Base-by-base conservation (phyloP, 2,888 invertebrate genomes). In the Aleiodes alternator region DNA sequence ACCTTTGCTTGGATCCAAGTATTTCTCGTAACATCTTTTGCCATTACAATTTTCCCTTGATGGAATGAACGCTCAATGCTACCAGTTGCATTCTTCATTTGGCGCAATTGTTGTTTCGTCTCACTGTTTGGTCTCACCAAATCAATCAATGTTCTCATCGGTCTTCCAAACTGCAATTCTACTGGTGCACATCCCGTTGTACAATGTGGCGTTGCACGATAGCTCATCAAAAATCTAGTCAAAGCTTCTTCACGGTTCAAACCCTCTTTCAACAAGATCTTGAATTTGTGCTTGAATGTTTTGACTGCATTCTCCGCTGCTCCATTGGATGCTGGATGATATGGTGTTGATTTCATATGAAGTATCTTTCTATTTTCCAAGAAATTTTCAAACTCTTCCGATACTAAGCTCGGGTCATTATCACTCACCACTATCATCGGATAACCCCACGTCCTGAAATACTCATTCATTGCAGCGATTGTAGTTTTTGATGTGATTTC, bases 261-360 rank as follows among this genome's bases (percentile, higher is more conserved):
- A 14, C 61, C 64, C 4, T 69, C 55, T 23, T 72, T 34, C 1
- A 77, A 23, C 7, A 72, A 38, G n/a, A 68, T 38, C 38, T 70
- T 76, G 5, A 79, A 69, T 29, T 74, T 69, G 4, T 76, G 64
- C 53, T 78, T 78, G 8, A 78, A 80, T 0, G 43, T 61, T 16
- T 61, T 43, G 3, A 61, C 34, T 11, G 14, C 11, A 14, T 59
- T 59, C 59, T 59, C 76, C 0, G 78, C 71, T 0, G 72, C 51
- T 0, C 79, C 78, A 68, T 79, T 79, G 0, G 76, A 76, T 12
- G 75, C 73, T n/a, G 73, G 78, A 38, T 78, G 78, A 38, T 78
- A 79, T n/a, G 76, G 76, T 3, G 78, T 57, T 2, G 79, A 70
- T 5, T 61, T 50, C 9, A 23, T 51, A 51, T 76, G 73, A 12